These are phyloP conservation scores for Papilio gigon DNA, from an alignment of 2,888 invertebrate species.

Conservation along the genomic window DNA sequence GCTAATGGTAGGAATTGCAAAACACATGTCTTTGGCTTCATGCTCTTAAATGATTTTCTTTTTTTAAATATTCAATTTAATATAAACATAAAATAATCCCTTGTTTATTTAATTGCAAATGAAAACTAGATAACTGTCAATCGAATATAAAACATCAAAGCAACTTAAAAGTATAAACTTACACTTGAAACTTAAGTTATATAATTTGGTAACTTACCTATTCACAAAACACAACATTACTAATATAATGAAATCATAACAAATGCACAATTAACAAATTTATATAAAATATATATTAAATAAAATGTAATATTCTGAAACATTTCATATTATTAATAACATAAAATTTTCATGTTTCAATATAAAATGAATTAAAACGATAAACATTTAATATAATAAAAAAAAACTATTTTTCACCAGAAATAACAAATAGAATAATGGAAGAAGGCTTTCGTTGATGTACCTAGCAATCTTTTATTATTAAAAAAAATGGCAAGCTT, in stretches of 20 bases:
- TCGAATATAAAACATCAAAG: not conserved
- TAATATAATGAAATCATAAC: constrained; percentile 8
- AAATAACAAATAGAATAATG: not conserved
- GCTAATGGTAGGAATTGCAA: too few relatives aligned
- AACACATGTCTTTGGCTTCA: constrained; percentile 6
- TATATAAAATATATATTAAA: not conserved
- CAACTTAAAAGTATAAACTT: not conserved
- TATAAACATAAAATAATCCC: not conserved
- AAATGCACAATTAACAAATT: constrained; percentile 10
- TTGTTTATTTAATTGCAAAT: not conserved
- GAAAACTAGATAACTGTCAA: not conserved
- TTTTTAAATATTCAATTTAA: not conserved
- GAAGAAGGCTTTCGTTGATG: not conserved
- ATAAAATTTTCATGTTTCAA: not conserved
- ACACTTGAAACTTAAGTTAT: not conserved
- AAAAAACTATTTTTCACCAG: not conserved
- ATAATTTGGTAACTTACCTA: not conserved
- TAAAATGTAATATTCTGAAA: not conserved
- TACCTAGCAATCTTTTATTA: not conserved
- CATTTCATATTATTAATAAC: not conserved
- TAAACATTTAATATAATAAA: not conserved
- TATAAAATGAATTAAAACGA: not conserved
- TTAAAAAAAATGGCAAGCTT: not conserved
- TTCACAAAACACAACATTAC: not conserved
- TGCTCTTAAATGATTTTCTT: not conserved